phyloP scores from a whole-genome alignment of 2,888 invertebrate species.

The Eupithecia exiguata region DNA sequence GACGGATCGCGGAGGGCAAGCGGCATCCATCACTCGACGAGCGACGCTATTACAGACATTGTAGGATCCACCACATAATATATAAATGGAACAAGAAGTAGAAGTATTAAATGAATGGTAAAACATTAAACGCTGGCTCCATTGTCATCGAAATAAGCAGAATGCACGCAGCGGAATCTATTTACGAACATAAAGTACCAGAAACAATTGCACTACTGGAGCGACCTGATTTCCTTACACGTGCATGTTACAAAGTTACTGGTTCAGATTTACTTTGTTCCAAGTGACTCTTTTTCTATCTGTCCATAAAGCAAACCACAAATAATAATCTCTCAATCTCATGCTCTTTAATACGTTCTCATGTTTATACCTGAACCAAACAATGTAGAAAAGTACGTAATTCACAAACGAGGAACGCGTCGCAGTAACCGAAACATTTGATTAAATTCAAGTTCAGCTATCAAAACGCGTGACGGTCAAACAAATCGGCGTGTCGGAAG shows the following conservation, averaged over 20 bases:
- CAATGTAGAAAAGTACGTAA: neutral
- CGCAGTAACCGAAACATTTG: slow-evolving; percentile 14
- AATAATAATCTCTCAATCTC: neutral
- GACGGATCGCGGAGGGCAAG: slow-evolving; percentile 53
- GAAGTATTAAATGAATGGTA: neutral
- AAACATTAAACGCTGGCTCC: neutral
- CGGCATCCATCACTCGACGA: slow-evolving; percentile 56
- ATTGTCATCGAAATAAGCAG: neutral
- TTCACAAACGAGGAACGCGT: neutral
- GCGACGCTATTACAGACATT: slow-evolving; percentile 20
- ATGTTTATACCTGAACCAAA: neutral
- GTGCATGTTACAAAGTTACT: slow-evolving; percentile 16
- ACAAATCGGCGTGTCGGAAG: slow-evolving; percentile 25
- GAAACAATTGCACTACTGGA: slow-evolving; percentile 30
- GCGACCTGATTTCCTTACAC: slow-evolving; percentile 12
- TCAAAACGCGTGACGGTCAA: slow-evolving; percentile 21
- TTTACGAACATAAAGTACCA: slow-evolving; percentile 7
- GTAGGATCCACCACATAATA: slow-evolving; percentile 18
- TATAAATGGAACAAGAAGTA: neutral
- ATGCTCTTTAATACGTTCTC: slow-evolving; percentile 17
- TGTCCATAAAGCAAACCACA: neutral
- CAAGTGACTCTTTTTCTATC: neutral
- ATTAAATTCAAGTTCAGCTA: slow-evolving; percentile 26
- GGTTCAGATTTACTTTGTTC: slow-evolving; percentile 7
- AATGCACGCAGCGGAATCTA: slow-evolving; percentile 9